Evolutionary conservation across 2,797 vertebrate genomes (phyloP).

Genomic region (Sebastes umbrosus): DNA sequence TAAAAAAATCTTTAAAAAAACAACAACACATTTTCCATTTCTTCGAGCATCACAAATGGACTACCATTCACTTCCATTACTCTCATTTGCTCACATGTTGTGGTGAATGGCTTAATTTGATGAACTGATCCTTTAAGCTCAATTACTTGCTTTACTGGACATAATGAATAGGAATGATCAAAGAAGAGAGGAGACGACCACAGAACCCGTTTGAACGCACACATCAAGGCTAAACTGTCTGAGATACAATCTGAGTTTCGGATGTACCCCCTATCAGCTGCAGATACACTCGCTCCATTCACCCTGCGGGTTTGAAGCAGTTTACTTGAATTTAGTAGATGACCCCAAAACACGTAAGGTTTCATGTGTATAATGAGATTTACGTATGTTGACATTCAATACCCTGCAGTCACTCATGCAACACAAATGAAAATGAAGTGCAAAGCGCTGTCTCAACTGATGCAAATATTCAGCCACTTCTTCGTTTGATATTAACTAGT

Average conservation of each 20-base stretch:
- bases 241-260: background rate
- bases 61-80: too few species aligned
- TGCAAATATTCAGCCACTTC: constrained; percentile 11
- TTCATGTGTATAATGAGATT: constrained; percentile 24
- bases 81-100: too few species aligned
- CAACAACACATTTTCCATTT: too few species aligned
- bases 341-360: background rate
- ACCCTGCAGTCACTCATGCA: background rate
- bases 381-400: background rate
- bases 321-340: constrained; percentile 7
- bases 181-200: background rate
- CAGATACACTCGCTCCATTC: background rate
- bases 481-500: constrained; percentile 11
- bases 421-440: constrained; percentile 14
- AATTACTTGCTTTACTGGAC: background rate
- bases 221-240: background rate
- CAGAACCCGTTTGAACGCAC: background rate
- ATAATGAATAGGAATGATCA: background rate
- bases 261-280: background rate
- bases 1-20: too few species aligned
- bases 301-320: background rate
- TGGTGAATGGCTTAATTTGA: too few species aligned
- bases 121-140: too few species aligned
- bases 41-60: too few species aligned
- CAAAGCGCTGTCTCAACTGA: background rate